Conservation (phyloP, 2,797 vertebrate species). For the Cichlasoma orientale region DNA sequence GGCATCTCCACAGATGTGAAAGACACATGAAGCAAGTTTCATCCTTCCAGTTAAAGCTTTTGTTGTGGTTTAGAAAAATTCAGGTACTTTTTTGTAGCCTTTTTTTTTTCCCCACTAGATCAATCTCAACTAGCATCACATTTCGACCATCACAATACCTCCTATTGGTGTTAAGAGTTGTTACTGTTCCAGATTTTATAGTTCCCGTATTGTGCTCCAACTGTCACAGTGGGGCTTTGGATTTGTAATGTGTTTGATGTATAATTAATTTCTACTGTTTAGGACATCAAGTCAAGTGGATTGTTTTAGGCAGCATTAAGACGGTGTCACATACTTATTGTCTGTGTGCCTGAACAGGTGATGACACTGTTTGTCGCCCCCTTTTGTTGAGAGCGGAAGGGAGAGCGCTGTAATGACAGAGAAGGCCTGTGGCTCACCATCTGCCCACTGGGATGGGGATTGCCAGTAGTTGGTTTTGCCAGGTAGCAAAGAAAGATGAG, state of each 20-base stretch:
- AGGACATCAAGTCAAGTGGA: slow-evolving; percentile 26
- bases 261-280: too few relatives aligned
- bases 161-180: background rate
- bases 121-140: background rate
- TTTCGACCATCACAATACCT: background rate
- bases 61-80: background rate
- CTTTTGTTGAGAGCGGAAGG: slow-evolving; percentile 74
- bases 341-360: slow-evolving; percentile 53
- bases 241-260: slow-evolving; percentile 7
- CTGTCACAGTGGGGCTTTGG: slow-evolving; percentile 6
- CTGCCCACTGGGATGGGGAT: slow-evolving; percentile 66
- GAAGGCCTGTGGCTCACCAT: slow-evolving; percentile 77
- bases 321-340: slow-evolving; percentile 6
- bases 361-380: slow-evolving; percentile 68
- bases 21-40: background rate
- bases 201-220: slow-evolving; percentile 22
- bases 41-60: background rate
- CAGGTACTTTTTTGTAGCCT: background rate
- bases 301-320: background rate
- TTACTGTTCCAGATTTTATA: background rate
- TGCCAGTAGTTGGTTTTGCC: slow-evolving; percentile 58
- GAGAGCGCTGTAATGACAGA: slow-evolving; percentile 49
- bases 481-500: slow-evolving; percentile 53
- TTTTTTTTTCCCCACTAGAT: background rate
- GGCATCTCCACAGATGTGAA: background rate